Base-by-base conservation (phyloP, 2,888 invertebrate species). In the Drosophila siamana region DNA sequence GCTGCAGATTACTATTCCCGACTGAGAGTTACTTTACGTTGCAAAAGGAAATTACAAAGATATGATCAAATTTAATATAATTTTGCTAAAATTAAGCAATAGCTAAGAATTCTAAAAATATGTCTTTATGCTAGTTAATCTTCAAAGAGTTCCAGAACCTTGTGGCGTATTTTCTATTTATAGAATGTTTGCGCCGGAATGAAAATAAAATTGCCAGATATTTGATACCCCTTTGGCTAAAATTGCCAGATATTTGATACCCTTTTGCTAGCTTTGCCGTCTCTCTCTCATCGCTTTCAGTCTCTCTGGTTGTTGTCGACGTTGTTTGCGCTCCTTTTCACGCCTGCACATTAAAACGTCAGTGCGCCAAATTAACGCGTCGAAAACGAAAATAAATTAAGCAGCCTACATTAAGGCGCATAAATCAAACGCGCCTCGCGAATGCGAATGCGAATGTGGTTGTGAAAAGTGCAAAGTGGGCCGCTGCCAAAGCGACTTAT, bases 341-440 rank as follows among this genome's bases (percentile, higher is more conserved):
- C 26, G 26, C 33, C 28, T 28, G 36, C 30, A 46, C 26, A 65
- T 65, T 57, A 46, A 51, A 41, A 43, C 56, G 69, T 56, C 56
- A 69, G 63, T 62, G 69, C 65, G 48, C 61, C 75, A 75, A 80
- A 80, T 83, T 80, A 80, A 76, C 85, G 65, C 60, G 57, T 48
- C 50, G 63, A 66, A 57, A 66, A 28, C 41, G 69, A 66, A 81
- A 66, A 84, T 84, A 78, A 67, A 74, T 78, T 76, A 81, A 67
- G 73, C 68, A 64, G 57, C 50, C 76, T 47, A 69, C 63, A 81
- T 81, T 69, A 78, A 57, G 67, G 69, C 48, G 57, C 78, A 75
- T 78, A 80, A 84, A 84, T 83, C 73, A 84, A 69, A 72, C 16
- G 74, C 61, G 13, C 0, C 33, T n/a, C 57, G 16, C 19, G 19